Percentiles rank a stretch among this genome's conserved stretches.
Conservation (phyloP, 1,140 invertebrate genomes). For the Sinonovacula constricta region DNA sequence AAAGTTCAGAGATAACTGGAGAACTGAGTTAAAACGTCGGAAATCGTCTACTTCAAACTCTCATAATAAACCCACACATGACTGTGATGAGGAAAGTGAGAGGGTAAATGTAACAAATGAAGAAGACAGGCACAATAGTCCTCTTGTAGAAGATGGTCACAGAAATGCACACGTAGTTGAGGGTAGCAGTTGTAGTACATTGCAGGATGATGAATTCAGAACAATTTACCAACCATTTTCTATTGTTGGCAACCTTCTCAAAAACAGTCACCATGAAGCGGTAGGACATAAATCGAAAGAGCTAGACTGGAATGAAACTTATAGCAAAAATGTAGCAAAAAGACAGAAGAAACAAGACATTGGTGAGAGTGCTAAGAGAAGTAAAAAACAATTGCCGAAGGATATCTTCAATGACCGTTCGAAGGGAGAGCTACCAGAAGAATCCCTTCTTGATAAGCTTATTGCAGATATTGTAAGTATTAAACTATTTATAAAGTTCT, state of each 20-base stretch:
- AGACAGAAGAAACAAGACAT: neutral
- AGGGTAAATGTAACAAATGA: too few relatives aligned
- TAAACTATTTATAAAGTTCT: too few relatives aligned
- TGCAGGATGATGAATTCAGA: too few relatives aligned
- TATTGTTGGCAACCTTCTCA: neutral
- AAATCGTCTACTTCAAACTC: too few relatives aligned
- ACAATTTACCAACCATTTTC: neutral
- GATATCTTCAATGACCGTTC: conserved; percentile 43
- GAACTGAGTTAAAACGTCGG: too few relatives aligned
- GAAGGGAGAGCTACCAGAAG: conserved; percentile 19
- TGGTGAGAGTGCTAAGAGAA: conserved; percentile 18
- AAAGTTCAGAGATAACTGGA: too few relatives aligned
- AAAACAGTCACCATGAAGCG: neutral
- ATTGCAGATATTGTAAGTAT: conserved; percentile 61
- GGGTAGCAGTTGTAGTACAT: too few relatives aligned
- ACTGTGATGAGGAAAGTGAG: too few relatives aligned
- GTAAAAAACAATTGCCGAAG: conserved; percentile 31
- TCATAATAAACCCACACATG: too few relatives aligned
- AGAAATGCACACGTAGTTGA: too few relatives aligned
- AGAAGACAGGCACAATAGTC: too few relatives aligned
- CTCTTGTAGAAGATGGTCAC: too few relatives aligned
- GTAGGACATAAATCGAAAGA: neutral
- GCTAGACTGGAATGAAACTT: neutral
- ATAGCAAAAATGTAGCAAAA: neutral
- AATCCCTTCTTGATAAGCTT: conserved; percentile 58